Base-by-base conservation (phyloP, 2,113 vertebrate species). In the Hemibagrus wyckioides region DNA sequence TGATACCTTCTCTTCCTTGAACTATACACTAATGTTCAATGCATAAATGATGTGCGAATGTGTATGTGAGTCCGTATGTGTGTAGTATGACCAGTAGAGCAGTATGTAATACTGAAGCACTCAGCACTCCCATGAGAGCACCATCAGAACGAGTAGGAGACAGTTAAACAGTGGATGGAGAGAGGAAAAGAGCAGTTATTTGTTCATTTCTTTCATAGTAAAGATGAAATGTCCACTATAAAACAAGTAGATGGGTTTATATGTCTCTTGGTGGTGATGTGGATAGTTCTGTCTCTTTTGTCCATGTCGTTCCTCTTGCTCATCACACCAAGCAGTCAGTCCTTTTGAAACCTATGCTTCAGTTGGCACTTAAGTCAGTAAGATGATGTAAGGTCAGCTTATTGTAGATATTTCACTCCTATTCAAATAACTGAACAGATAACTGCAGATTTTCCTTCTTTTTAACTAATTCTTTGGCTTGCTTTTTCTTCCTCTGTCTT, bases 201-300 rank as follows among this genome's bases (percentile, higher is more conserved):
- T 83, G 48, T 83, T 77, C 25, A 11, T 13, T 79, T 75, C 50
- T 85, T 69, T 52, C 25, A 82, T 17, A 82, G 50, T 71, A 33
- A 88, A 84, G 82, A 48, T 82, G 80, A 85, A 75, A 85, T 77
- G 19, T 80, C 30, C 33, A 85, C 36, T 61, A 57, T 59, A 79
- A 83, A 79, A 80, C 33, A 87, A 69, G 76, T 15, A 83, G 80
- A 63, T 65, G 11, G 23, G 59, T 54, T 85, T 73, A 11, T 54
- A 39, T 56, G 48, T 84, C 83, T 84, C 44, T 48, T 73, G 65
- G 44, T 25, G 13, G 67, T 84, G 50, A 84, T 73, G 44, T 59
- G 71, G 39, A 61, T 30, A 15, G 6, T 65, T 61, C 67, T 30
- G 87, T 86, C 36, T 59, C 61, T 52, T 82, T 86, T 88, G 39